Evolutionary conservation across 2,888 invertebrate species (phyloP).

Genomic region (Acronicta leporina): DNA sequence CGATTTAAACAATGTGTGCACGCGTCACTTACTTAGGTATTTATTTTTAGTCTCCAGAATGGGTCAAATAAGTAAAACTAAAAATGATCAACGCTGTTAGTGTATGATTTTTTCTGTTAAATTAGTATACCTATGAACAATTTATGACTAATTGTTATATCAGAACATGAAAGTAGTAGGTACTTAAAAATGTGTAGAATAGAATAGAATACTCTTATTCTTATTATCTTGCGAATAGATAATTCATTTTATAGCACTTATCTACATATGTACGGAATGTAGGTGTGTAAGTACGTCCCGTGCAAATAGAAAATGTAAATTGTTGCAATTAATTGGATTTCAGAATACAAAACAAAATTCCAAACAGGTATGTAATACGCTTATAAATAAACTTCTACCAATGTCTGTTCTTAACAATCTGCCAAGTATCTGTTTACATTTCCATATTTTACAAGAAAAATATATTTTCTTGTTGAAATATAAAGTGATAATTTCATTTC

Average conservation of each 20-base stretch:
- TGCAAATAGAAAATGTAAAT: no score
- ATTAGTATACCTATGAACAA: no score
- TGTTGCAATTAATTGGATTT: constrained; percentile 8
- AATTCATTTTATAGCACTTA: no score
- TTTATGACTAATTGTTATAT: no score
- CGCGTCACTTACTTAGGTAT: constrained; percentile 73
- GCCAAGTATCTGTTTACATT: constrained; percentile 56
- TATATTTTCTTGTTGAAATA: constrained; percentile 56
- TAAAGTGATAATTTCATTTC: constrained; percentile 61
- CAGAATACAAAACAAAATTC: constrained; percentile 19
- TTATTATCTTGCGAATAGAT: no score
- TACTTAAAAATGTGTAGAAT: no score
- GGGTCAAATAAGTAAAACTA: constrained; percentile 28
- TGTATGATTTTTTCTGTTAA: not conserved
- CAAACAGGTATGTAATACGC: constrained; percentile 16
- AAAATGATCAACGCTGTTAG: not conserved
- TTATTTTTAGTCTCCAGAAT: constrained; percentile 66
- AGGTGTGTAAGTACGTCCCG: not conserved
- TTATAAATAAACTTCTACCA: constrained; percentile 37
- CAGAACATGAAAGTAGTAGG: no score
- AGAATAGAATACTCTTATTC: no score
- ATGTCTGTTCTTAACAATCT: constrained; percentile 47
- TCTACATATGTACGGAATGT: no score
- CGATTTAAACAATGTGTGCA: constrained; percentile 86
- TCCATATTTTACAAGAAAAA: constrained; percentile 56